These are phyloP conservation scores for Tetrapedia diversipes DNA, from an alignment of 2,888 invertebrate species.

Conservation along the genomic window DNA sequence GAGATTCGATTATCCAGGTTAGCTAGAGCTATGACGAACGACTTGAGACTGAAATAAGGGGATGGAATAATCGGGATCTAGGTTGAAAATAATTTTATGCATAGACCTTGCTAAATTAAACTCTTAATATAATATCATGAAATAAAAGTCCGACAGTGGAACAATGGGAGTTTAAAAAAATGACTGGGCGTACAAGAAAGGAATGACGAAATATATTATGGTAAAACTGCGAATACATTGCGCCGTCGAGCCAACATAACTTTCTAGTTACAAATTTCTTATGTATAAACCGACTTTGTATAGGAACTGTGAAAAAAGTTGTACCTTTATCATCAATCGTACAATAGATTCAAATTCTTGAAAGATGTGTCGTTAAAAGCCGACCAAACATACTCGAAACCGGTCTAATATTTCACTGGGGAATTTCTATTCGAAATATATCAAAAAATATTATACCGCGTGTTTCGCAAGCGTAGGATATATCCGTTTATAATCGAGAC, in stretches of 20 bases:
- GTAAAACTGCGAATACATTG: too few species aligned
- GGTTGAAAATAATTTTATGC: constrained; percentile 47
- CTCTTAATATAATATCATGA: constrained; percentile 3
- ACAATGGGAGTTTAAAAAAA: constrained; percentile 32
- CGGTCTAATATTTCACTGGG: constrained; percentile 29
- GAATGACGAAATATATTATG: too few species aligned
- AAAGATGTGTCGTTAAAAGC: too few species aligned
- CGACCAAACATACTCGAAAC: too few species aligned
- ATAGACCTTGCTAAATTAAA: constrained; percentile 24
- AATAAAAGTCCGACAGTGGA: constrained; percentile 9
- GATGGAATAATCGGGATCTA: constrained; percentile 26
- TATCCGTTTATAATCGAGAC: not conserved
- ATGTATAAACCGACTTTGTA: not conserved
- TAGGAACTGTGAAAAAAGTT: constrained; percentile 5
- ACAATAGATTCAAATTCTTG: constrained; percentile 1
- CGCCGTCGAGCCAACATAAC: not conserved
- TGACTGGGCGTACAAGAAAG: too few species aligned
- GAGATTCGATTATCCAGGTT: constrained; percentile 33
- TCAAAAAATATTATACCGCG: constrained; percentile 9
- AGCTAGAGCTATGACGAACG: not conserved
- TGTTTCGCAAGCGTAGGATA: not conserved
- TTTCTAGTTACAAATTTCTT: not conserved
- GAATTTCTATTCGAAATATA: constrained; percentile 7
- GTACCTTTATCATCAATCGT: not conserved
- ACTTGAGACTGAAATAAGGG: not conserved